These are phyloP conservation scores for Ceyx cyanopectus DNA, from an alignment of 2,113 vertebrate species.

Conservation along the genomic window DNA sequence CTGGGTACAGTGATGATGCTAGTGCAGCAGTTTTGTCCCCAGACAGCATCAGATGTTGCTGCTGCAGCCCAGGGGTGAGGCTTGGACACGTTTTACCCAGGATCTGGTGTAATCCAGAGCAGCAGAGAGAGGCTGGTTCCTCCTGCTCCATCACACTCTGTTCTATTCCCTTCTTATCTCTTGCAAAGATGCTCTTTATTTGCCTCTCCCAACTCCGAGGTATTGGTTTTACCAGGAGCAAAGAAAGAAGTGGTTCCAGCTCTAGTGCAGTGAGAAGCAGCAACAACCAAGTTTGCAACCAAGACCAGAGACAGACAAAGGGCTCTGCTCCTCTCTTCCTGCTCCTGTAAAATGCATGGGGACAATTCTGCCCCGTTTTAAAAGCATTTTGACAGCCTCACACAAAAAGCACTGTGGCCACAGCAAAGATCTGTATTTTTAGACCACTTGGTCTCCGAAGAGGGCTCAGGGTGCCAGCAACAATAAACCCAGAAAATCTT, in stretches of 20 bases:
- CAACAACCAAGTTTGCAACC: not conserved
- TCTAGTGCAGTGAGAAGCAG: too few relatives aligned
- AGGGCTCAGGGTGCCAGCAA: slow-evolving; percentile 21
- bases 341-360: not conserved
- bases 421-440: slow-evolving; percentile 56
- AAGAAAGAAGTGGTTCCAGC: not conserved
- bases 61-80: rapidly evolving
- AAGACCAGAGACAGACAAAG: not conserved
- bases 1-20: not conserved
- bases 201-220: not conserved
- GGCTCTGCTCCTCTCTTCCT: not conserved
- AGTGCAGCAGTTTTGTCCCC: not conserved
- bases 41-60: not conserved
- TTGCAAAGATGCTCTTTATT: not conserved
- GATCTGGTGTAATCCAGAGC: not conserved
- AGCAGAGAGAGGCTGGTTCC: not conserved
- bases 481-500: slow-evolving; percentile 35
- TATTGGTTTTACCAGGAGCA: not conserved
- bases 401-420: not conserved
- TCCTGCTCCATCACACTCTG: rapidly evolving
- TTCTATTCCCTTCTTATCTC: not conserved
- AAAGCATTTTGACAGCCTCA: not conserved
- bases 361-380: not conserved
- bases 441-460: not conserved
- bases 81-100: not conserved